Percentiles rank a stretch among this genome's conserved stretches.
Conservation (phyloP, 2,113 vertebrate species). For the Xiphorhynchus elegans region DNA sequence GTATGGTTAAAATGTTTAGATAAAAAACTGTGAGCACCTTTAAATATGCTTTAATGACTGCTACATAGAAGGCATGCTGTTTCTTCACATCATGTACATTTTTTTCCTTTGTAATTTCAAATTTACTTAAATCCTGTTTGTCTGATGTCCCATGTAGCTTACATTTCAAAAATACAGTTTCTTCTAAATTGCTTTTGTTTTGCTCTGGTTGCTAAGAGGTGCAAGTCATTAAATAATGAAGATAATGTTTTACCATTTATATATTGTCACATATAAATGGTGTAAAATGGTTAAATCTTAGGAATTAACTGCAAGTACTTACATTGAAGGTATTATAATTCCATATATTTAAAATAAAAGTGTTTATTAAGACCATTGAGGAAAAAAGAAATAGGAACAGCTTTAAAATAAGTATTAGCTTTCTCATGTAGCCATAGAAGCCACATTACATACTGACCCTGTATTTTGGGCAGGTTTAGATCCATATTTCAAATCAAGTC, state of each 20-base stretch:
- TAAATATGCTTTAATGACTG: neutral
- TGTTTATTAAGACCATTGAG: neutral
- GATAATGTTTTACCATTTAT: neutral
- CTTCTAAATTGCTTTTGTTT: neutral
- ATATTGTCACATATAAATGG: neutral
- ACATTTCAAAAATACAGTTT: neutral
- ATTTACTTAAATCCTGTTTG: neutral
- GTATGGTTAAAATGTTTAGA: neutral
- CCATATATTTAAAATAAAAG: neutral
- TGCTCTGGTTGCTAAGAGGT: neutral
- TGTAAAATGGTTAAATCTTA: neutral
- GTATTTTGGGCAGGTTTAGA: neutral
- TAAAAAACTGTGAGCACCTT: neutral
- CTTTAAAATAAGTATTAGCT: neutral
- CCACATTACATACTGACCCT: no score
- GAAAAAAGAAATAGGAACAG: neutral
- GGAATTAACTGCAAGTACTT: neutral
- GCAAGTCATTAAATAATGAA: neutral
- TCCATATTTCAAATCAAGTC: neutral
- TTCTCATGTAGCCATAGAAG: neutral
- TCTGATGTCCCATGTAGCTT: accelerated
- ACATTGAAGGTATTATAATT: neutral
- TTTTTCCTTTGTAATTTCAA: neutral
- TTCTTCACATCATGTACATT: neutral
- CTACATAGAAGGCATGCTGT: neutral